Percentiles rank a stretch among this genome's conserved stretches.
Conservation (phyloP, 1,140 invertebrate species). For the Leguminivora glycinivorella region DNA sequence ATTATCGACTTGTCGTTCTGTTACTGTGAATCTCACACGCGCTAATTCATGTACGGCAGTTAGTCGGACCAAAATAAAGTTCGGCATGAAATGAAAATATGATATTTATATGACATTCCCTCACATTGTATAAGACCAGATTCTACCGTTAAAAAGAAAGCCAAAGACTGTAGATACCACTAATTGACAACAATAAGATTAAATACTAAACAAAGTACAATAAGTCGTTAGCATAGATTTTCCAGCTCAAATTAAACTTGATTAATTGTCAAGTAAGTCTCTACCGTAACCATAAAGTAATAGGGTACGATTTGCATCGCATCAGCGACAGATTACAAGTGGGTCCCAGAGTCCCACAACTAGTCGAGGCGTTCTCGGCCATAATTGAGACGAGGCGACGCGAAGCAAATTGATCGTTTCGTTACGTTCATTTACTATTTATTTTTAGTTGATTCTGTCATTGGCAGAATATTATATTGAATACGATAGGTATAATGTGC, state of each 20-base stretch:
- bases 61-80: too few species aligned
- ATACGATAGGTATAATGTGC: neutral
- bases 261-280: neutral
- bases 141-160: too few species aligned
- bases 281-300: neutral
- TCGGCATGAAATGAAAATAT: too few species aligned
- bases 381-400: slow-evolving; percentile 19
- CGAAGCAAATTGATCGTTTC: slow-evolving; percentile 26
- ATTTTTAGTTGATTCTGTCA: neutral
- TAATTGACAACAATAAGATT: neutral
- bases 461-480: neutral
- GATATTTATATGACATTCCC: too few species aligned
- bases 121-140: too few species aligned
- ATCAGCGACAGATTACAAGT: slow-evolving; percentile 1
- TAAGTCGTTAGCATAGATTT: slow-evolving; percentile 10
- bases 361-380: slow-evolving; percentile 15
- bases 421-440: neutral
- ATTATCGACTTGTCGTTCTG: too few species aligned
- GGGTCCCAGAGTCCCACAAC: slow-evolving; percentile 21
- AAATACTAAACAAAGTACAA: slow-evolving; percentile 8
- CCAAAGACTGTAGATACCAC: neutral
- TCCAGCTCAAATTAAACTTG: neutral
- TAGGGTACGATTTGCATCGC: slow-evolving; percentile 12
- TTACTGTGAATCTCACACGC: too few species aligned
- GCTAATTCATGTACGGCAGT: too few species aligned